Conservation (phyloP, 1,140 invertebrate genomes). For the Phocides pigmalion region DNA sequence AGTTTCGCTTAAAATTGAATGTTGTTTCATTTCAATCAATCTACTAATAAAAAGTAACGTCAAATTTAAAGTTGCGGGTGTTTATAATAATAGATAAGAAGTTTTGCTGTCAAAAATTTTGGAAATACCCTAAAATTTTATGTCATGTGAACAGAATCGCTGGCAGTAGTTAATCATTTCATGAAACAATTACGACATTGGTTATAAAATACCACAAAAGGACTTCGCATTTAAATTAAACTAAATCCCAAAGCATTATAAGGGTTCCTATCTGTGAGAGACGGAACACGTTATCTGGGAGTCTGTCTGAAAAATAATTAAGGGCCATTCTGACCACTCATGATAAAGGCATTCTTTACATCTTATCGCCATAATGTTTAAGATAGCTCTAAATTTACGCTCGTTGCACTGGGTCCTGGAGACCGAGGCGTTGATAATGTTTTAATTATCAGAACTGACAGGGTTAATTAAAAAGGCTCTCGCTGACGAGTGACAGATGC, state of each 20-base stretch:
- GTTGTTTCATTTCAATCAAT: too few species aligned
- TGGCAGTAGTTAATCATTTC: background rate
- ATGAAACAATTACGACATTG: background rate
- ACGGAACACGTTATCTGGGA: slow-evolving; percentile 24
- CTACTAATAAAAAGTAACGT: too few species aligned
- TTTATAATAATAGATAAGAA: too few species aligned
- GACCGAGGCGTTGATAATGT: slow-evolving; percentile 13
- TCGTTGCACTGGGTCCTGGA: background rate
- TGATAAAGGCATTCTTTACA: slow-evolving; percentile 33
- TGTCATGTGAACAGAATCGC: too few species aligned
- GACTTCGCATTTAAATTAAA: slow-evolving; percentile 19
- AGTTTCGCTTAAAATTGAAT: too few species aligned
- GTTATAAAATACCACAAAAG: slow-evolving; percentile 3
- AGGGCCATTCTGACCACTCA: slow-evolving; percentile 19
- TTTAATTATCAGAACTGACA: slow-evolving; percentile 11
- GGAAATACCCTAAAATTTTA: too few species aligned
- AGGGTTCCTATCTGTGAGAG: slow-evolving; percentile 25
- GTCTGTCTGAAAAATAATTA: slow-evolving; percentile 32
- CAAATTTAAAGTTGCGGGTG: too few species aligned
- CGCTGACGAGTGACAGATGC: too few species aligned
- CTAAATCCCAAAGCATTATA: slow-evolving; percentile 28
- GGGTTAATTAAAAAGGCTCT: background rate
- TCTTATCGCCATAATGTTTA: slow-evolving; percentile 24
- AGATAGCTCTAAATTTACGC: slow-evolving; percentile 24
- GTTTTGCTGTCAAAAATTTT: too few species aligned